These are phyloP conservation scores for Orthosia incerta DNA, from an alignment of 2,888 invertebrate genomes.

Conservation along the genomic window DNA sequence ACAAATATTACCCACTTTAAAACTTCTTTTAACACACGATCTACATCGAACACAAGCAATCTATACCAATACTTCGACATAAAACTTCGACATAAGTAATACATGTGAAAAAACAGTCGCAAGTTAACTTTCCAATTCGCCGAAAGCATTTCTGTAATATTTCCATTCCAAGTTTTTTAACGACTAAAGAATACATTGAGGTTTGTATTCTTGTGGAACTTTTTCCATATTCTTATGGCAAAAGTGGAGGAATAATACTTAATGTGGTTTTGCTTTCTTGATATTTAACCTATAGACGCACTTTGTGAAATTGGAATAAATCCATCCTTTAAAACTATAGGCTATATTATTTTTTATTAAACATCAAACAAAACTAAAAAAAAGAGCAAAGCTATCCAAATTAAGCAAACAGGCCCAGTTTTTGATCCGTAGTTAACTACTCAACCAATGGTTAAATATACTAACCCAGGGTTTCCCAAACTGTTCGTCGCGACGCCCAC, in stretches of 20 bases:
- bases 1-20: no score
- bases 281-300: background rate
- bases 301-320: no score
- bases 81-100: conserved; percentile 25
- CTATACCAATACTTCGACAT: conserved; percentile 16
- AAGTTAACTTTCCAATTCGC: conserved; percentile 36
- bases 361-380: no score
- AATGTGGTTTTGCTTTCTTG: conserved; percentile 4
- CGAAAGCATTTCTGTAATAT: conserved; percentile 42
- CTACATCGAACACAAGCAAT: conserved; percentile 29
- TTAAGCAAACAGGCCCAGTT: no score
- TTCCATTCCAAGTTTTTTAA: conserved; percentile 57
- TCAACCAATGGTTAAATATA: no score
- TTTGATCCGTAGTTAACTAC: no score
- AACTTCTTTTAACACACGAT: background rate
- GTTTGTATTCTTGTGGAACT: conserved; percentile 35
- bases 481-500: no score
- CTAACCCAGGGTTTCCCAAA: no score
- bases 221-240: conserved; percentile 49
- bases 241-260: conserved; percentile 10
- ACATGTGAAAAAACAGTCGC: conserved; percentile 15
- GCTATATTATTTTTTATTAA: no score
- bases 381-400: no score
- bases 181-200: conserved; percentile 54
- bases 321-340: no score